Evolutionary conservation across 2,113 vertebrate genomes (phyloP).

Genomic region (Lycaon pictus): DNA sequence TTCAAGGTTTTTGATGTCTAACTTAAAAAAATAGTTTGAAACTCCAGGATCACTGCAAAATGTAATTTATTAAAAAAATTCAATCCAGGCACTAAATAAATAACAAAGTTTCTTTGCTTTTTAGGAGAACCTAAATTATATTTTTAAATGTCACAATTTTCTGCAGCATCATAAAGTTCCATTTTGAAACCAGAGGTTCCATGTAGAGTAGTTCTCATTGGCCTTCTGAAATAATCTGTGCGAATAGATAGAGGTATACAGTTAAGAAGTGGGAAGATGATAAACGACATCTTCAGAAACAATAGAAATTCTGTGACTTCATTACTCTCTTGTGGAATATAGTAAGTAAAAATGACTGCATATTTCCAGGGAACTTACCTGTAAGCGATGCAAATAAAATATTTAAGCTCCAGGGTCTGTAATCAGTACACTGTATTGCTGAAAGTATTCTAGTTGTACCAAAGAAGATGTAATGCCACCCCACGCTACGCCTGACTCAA

Average conservation of each 20-base stretch:
- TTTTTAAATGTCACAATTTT: background rate
- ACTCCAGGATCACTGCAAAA: background rate
- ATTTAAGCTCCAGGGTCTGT: background rate
- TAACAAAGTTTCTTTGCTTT: background rate
- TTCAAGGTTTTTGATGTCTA: background rate
- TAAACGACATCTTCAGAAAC: background rate
- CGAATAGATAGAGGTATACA: rapidly evolving
- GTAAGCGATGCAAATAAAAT: background rate
- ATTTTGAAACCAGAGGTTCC: background rate
- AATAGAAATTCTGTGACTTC: background rate
- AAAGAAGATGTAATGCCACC: background rate
- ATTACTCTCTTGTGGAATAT: background rate
- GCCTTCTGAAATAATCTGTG: background rate
- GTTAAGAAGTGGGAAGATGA: background rate
- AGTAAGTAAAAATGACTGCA: background rate
- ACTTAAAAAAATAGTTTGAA: conserved; percentile 14
- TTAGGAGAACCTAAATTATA: background rate
- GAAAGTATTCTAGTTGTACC: background rate
- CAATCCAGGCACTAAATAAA: background rate
- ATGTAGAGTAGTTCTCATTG: background rate
- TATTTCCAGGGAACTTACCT: background rate
- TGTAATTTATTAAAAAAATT: background rate
- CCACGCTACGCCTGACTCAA: rapidly evolving
- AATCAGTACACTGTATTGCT: background rate
- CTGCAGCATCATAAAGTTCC: background rate